Evolutionary conservation across 2,797 vertebrate species (phyloP).

Genomic region (Heteromormyrus szaboi): DNA sequence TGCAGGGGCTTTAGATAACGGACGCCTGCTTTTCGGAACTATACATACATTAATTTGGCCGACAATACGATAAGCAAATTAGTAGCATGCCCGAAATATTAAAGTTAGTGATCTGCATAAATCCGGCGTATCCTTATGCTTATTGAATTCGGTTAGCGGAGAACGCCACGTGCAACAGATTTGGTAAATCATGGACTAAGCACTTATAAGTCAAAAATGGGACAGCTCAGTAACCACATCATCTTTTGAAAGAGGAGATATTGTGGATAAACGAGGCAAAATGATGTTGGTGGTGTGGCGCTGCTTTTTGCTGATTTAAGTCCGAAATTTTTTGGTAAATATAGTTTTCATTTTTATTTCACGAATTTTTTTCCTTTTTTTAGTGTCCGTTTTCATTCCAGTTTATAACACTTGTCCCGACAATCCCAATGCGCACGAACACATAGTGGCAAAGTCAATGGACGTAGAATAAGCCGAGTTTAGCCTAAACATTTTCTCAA

Average conservation of each 20-base stretch:
- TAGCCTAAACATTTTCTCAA: too few relatives aligned
- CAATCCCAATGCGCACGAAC: neutral
- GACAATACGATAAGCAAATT: neutral
- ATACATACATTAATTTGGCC: neutral
- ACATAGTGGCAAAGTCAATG: neutral
- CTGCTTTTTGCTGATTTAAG: neutral
- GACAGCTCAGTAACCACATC: neutral
- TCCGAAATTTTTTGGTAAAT: neutral
- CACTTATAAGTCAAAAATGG: neutral
- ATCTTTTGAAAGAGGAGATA: neutral
- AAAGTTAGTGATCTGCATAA: neutral
- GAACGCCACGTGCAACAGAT: neutral
- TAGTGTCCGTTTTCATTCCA: neutral
- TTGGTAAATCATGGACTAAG: neutral
- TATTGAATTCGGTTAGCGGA: neutral
- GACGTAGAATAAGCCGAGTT: neutral
- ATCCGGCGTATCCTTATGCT: neutral
- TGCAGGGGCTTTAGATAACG: neutral
- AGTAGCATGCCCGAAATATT: neutral
- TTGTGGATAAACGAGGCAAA: neutral
- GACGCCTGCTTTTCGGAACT: neutral
- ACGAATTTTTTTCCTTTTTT: neutral
- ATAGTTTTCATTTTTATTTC: neutral
- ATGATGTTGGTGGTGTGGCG: neutral
- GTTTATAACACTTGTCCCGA: neutral